Conservation (phyloP, 2,113 vertebrate genomes). For the Caranx ignobilis region DNA sequence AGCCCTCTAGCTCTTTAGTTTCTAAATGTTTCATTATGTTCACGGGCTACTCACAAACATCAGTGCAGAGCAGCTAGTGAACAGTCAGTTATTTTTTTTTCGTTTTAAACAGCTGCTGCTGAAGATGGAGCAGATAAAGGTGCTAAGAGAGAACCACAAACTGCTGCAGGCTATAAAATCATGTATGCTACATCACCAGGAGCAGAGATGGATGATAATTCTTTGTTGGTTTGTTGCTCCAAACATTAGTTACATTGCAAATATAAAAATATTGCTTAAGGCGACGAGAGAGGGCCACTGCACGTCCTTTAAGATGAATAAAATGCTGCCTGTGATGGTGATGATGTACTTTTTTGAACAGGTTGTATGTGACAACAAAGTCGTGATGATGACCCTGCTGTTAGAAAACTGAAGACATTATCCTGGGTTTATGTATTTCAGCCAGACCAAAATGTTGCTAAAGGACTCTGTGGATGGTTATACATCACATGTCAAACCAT, state of each 20-base stretch:
- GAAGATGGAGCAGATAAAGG: not conserved
- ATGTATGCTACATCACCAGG: not conserved
- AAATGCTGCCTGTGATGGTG: too few relatives aligned
- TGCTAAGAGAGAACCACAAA: not conserved
- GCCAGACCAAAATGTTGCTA: not conserved
- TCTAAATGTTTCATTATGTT: not conserved
- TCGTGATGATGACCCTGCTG: not conserved
- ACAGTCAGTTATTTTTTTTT: not conserved
- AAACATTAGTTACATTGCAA: not conserved
- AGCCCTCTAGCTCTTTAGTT: not conserved
- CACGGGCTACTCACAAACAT: not conserved
- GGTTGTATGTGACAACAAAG: not conserved
- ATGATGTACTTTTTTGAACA: not conserved
- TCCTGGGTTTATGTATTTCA: not conserved
- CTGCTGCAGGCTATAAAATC: not conserved
- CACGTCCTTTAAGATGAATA: too few relatives aligned
- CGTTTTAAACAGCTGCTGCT: not conserved
- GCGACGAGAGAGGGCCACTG: not conserved
- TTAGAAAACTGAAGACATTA: not conserved
- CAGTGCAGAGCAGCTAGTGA: not conserved
- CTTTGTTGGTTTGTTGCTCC: not conserved
- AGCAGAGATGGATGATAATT: not conserved
- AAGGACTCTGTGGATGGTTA: conserved; percentile 7
- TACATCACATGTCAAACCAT: conserved; percentile 22
- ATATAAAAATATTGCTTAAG: not conserved